Evolutionary conservation across 2,113 vertebrate genomes (phyloP).

Genomic region (Rhea pennata): DNA sequence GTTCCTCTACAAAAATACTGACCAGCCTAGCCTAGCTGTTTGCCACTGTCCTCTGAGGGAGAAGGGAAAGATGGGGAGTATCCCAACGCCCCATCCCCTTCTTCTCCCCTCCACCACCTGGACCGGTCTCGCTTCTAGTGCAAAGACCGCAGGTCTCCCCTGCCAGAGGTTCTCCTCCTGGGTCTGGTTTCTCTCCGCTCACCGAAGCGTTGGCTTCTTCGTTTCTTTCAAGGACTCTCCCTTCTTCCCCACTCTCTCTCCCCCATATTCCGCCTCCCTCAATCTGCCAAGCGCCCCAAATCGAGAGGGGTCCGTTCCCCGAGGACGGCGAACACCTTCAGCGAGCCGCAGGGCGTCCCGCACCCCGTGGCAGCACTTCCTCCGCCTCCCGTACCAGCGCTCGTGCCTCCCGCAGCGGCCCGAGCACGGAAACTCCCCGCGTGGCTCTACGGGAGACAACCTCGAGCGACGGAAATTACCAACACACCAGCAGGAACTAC

Average conservation of each 20-base stretch:
- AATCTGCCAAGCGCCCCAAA: background rate
- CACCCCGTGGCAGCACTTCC: too few species aligned
- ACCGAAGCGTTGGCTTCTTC: background rate
- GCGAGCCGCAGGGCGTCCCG: too few species aligned
- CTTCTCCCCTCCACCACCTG: too few species aligned
- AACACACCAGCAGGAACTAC: background rate
- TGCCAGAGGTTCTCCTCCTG: background rate
- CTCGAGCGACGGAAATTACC: background rate
- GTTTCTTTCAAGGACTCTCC: background rate
- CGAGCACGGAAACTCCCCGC: background rate
- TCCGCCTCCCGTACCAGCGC: too few species aligned
- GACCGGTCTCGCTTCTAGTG: background rate
- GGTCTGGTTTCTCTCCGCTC: background rate
- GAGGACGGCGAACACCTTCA: too few species aligned
- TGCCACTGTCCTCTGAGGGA: background rate
- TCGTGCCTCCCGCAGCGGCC: background rate
- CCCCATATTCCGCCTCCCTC: background rate
- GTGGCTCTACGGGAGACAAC: background rate
- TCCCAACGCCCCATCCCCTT: background rate
- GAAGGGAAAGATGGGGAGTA: background rate
- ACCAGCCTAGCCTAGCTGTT: background rate
- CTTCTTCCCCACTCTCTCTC: background rate
- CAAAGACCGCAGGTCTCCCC: too few species aligned
- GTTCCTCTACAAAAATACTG: background rate
- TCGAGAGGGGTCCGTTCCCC: too few species aligned